These are phyloP conservation scores for Melanotus villosus DNA, from an alignment of 2,888 invertebrate species.

Conservation along the genomic window DNA sequence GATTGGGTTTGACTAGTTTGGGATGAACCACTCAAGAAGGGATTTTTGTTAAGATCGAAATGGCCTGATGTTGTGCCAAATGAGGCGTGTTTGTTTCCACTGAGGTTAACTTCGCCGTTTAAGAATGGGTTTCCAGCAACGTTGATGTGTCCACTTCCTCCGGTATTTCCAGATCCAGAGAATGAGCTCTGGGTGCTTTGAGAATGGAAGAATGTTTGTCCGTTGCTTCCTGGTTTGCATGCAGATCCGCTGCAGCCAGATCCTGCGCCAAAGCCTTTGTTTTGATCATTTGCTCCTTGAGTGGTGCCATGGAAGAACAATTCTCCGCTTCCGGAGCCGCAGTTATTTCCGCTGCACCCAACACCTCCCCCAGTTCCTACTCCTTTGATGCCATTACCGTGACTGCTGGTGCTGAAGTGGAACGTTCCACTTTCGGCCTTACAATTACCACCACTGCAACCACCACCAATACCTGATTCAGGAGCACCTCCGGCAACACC, in stretches of 20 bases:
- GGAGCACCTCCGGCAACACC: constrained; percentile 53
- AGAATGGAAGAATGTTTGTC: too few relatives aligned
- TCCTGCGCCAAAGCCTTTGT: neutral
- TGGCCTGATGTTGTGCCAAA: constrained; percentile 14
- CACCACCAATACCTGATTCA: neutral
- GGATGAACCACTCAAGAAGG: constrained; percentile 58
- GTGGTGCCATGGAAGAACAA: too few relatives aligned
- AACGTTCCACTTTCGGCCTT: neutral
- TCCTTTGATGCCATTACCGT: too few relatives aligned
- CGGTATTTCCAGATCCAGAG: too few relatives aligned
- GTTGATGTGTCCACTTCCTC: constrained; percentile 25
- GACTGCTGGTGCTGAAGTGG: neutral
- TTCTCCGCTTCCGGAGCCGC: too few relatives aligned
- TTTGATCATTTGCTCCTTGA: neutral
- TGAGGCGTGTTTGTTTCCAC: neutral
- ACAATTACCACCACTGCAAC: neutral
- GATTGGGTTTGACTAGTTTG: constrained; percentile 37
- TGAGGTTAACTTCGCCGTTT: neutral
- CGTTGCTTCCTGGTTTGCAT: constrained; percentile 46
- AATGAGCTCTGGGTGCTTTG: too few relatives aligned
- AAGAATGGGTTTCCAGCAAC: neutral
- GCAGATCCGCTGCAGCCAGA: constrained; percentile 50
- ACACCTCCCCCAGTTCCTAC: too few relatives aligned
- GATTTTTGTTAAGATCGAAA: constrained; percentile 57
- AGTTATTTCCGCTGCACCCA: too few relatives aligned